Evolutionary conservation across 2,888 invertebrate species (phyloP).

Genomic region (Blera fallax): DNA sequence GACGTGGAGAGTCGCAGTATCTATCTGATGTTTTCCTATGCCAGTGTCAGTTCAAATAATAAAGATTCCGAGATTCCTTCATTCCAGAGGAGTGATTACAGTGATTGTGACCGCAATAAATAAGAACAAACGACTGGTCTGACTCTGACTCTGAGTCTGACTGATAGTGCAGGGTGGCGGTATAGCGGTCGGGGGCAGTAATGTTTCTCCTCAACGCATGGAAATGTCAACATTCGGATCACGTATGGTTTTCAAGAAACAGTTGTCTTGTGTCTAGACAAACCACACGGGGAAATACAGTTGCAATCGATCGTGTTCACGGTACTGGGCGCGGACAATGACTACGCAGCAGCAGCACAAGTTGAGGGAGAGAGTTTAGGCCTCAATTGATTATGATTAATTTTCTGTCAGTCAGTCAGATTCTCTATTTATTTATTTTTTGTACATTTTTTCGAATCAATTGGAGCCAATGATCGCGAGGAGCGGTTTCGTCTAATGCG

Average conservation of each 20-base stretch:
- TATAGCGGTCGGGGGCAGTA: neutral
- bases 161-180: conserved; percentile 41
- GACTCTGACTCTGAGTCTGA: conserved; percentile 37
- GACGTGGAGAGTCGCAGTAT: neutral
- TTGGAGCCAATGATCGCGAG: conserved; percentile 58
- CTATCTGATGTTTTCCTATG: conserved; percentile 30
- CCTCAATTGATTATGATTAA: conserved; percentile 69
- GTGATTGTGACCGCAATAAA: conserved; percentile 67
- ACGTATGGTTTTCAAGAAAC: conserved; percentile 64
- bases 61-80: conserved; percentile 53
- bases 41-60: conserved; percentile 62
- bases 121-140: conserved; percentile 42
- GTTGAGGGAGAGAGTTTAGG: conserved; percentile 42
- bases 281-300: conserved; percentile 47
- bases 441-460: conserved; percentile 32
- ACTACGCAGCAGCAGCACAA: neutral
- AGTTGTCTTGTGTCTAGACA: conserved; percentile 63
- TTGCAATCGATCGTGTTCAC: conserved; percentile 62
- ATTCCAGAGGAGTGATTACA: conserved; percentile 60
- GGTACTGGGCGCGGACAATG: conserved; percentile 43
- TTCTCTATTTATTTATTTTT: neutral
- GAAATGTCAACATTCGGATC: conserved; percentile 66
- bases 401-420: conserved; percentile 61
- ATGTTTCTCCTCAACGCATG: neutral
- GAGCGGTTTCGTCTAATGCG: conserved; percentile 21